Percentiles rank a stretch among this genome's conserved stretches.
These are phyloP conservation scores for Notarius lentiginosus DNA, from an alignment of 2,113 vertebrate genomes.

Conservation along the genomic window DNA sequence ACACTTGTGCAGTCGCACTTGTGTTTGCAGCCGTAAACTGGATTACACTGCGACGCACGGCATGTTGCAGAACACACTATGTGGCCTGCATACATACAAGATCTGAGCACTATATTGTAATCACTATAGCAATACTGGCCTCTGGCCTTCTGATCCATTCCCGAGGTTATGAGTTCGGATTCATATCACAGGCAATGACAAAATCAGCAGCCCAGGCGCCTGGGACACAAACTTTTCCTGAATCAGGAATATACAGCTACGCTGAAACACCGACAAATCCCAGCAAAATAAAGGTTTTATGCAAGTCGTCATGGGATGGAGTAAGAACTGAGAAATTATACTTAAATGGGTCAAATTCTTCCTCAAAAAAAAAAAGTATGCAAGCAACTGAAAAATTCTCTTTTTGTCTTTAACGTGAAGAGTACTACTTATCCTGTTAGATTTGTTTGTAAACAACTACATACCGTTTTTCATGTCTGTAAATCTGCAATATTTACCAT, in stretches of 20 bases:
- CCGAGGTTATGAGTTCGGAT: neutral
- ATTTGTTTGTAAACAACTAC: neutral
- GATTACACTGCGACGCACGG: conserved; percentile 14
- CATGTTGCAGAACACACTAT: neutral
- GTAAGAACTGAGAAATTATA: neutral
- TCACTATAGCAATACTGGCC: neutral
- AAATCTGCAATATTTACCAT: neutral
- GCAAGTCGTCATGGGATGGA: neutral
- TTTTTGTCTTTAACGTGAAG: neutral
- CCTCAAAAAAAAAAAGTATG: neutral
- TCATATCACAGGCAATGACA: neutral
- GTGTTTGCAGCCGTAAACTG: conserved; percentile 25
- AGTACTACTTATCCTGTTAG: neutral
- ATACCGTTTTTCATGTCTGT: neutral
- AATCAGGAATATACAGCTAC: neutral
- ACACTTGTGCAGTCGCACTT: conserved; percentile 27
- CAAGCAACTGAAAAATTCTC: neutral
- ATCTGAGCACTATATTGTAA: too few relatives aligned
- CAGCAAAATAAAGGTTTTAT: neutral
- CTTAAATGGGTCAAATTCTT: neutral
- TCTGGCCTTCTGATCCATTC: neutral
- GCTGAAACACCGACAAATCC: neutral
- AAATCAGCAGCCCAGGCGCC: neutral
- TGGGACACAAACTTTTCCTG: neutral
- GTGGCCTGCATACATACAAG: neutral